phyloP scores from a whole-genome alignment of 2,888 invertebrate species.

The Agrotis ipsilon region DNA sequence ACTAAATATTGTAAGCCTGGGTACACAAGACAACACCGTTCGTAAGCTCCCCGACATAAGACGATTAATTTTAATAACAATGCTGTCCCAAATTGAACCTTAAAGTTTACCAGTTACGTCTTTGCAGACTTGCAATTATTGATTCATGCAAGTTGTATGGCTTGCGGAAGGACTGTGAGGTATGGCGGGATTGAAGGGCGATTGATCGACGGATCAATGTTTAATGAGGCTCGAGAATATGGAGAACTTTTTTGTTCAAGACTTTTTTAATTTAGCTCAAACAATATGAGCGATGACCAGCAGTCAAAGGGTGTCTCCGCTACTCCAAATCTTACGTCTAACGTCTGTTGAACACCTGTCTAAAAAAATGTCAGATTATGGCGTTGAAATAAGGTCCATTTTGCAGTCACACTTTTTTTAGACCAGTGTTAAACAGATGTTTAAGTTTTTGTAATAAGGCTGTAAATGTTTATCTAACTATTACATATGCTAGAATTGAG shows the following conservation, averaged over 20 bases:
- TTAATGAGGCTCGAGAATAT: neutral
- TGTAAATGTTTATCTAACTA: no score
- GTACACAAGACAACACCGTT: constrained; percentile 47
- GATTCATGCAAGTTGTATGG: constrained; percentile 41
- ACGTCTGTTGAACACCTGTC: no score
- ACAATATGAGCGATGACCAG: no score
- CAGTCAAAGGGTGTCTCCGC: no score
- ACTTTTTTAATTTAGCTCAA: neutral
- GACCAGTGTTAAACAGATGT: no score
- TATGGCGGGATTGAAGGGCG: neutral
- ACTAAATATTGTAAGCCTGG: constrained; percentile 56
- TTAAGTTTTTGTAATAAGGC: no score
- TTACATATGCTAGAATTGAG: no score
- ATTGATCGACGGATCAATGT: constrained; percentile 2
- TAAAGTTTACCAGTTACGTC: constrained; percentile 39
- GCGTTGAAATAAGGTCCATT: no score
- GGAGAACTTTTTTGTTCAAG: neutral
- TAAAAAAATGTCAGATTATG: no score
- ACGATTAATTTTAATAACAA: constrained; percentile 59
- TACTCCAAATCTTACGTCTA: no score
- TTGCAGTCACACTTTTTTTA: no score
- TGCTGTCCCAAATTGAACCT: constrained; percentile 29
- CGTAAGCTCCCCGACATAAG: constrained; percentile 44
- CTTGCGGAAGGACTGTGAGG: constrained; percentile 7
- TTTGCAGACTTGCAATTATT: constrained; percentile 27